Conservation (phyloP, 2,113 vertebrate species). For the Monarcha castaneiventris region DNA sequence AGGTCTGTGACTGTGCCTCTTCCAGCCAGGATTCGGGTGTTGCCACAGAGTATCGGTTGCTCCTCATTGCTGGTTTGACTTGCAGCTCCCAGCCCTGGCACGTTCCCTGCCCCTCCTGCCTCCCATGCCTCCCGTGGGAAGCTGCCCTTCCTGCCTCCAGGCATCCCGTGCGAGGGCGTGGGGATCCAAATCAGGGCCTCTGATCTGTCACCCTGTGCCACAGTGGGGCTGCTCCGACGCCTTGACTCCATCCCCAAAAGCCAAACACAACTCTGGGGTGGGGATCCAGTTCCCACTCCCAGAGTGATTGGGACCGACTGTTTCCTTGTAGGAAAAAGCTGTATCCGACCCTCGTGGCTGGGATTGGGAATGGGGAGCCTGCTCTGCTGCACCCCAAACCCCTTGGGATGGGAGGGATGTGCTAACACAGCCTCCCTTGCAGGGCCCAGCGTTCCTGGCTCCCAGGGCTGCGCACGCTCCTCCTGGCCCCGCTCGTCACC, state of each 20-base stretch:
- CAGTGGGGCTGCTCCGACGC: rapidly evolving
- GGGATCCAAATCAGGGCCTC: rapidly evolving
- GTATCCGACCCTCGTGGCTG: rapidly evolving
- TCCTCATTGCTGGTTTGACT: not conserved
- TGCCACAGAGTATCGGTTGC: not conserved
- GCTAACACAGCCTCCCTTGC: not conserved
- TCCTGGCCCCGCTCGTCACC: slow-evolving; percentile 25
- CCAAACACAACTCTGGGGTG: rapidly evolving
- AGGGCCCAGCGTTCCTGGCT: slow-evolving; percentile 11
- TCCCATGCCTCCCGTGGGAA: rapidly evolving
- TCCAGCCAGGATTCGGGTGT: rapidly evolving
- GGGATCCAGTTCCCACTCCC: rapidly evolving
- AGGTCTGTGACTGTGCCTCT: rapidly evolving
- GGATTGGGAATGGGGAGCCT: not conserved
- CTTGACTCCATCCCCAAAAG: rapidly evolving
- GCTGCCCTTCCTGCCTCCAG: not conserved
- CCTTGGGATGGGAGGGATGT: not conserved
- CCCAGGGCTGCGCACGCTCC: not conserved
- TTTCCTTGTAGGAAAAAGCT: not conserved
- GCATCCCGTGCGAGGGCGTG: not conserved
- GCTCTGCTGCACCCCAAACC: not conserved
- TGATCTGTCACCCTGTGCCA: not conserved
- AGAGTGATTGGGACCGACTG: not conserved
- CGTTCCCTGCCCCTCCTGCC: not conserved
- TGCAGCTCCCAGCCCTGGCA: not conserved